Evolutionary conservation across 2,113 vertebrate species (phyloP), one percentile per base, ranked within the genome.

Genomic region (Thamnophis sirtalis): DNA sequence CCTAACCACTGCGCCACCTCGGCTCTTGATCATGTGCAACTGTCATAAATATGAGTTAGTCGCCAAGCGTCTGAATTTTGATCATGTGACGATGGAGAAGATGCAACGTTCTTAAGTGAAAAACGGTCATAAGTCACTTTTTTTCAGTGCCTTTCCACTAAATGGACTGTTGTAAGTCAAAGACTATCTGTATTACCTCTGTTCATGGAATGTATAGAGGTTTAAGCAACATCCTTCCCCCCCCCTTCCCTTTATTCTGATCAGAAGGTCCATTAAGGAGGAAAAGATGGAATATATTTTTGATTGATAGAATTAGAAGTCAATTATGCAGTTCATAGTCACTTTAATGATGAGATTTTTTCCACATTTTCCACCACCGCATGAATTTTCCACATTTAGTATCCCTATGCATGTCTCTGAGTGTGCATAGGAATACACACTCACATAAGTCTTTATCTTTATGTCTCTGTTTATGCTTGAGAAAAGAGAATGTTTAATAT

Each of bases 401-500:
- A 21, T 28, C 56, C 48, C 7, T 9, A 21, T 43, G 33, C 17
- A 43, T 21, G 17, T 85, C 22, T 26, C 22, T 85, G 22, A 48
- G 22, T 50, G 13, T 49, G 22, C 26, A 50, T 33, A 49, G 22
- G 48, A 28, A 55, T 13, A 58, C 38, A 49, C 56, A 60, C 13
- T 28, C 88, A n/a, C 5, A 3, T 26, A 49, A 3, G 3, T 55
- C n/a, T 51, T 38, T 51, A 28, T 43, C 43, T 15, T 49, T 4
- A 60, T 88, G 33, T 15, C 13, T 50, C 1, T 56, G 48, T 43
- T n/a, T 48, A 84, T 55, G 9, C 93, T 91, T 93, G 93, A 93
- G 94, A 91, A 84, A 94, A 94, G 87, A 93, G 85, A 93, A 80
- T 86, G 93, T 80, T 68, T n/a, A 26, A 58, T 92, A 93, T 86